Evolutionary conservation across 2,888 invertebrate species (phyloP).

Genomic region (Lottia scabra): DNA sequence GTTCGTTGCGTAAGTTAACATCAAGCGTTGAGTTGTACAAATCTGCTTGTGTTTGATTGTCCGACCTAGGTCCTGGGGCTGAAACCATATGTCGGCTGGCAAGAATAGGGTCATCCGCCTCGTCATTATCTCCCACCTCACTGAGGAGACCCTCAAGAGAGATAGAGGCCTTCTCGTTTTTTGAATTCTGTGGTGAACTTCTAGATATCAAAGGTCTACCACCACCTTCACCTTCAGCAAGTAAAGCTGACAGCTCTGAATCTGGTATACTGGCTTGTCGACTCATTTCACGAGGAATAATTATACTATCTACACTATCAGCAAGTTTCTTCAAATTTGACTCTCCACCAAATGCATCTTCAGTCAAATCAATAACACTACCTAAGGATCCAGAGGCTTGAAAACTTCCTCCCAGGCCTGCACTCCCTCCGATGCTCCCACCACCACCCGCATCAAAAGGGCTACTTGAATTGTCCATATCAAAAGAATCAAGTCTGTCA

Average conservation of each 20-base stretch:
- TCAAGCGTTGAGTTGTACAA: constrained; percentile 10
- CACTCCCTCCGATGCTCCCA: constrained; percentile 16
- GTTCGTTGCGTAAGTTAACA: constrained; percentile 8
- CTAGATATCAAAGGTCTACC: constrained; percentile 7
- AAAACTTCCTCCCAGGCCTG: constrained; percentile 9
- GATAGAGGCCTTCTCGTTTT: constrained; percentile 65
- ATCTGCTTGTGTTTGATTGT: constrained; percentile 2
- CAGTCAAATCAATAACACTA: constrained; percentile 57
- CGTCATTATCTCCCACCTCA: constrained; percentile 58
- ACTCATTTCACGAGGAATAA: constrained; percentile 23
- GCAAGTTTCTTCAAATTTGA: constrained; percentile 53
- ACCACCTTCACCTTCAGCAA: constrained; percentile 19
- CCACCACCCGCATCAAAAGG: constrained; percentile 28
- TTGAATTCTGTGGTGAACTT: constrained; percentile 41
- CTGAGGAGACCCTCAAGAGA: constrained; percentile 60
- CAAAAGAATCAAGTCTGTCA: constrained; percentile 36
- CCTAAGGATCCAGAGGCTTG: constrained; percentile 3
- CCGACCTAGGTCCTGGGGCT: not conserved
- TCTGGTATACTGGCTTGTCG: constrained; percentile 36
- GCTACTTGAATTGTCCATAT: constrained; percentile 29
- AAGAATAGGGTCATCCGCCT: constrained; percentile 50
- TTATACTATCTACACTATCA: constrained; percentile 47
- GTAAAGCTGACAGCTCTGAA: constrained; percentile 36
- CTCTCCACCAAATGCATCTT: constrained; percentile 42
- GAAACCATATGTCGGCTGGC: constrained; percentile 20